A percentile compares a stretch with the other conserved stretches of the same genome.
Conservation (phyloP, 1,140 invertebrate species). For the Patella vulgata region DNA sequence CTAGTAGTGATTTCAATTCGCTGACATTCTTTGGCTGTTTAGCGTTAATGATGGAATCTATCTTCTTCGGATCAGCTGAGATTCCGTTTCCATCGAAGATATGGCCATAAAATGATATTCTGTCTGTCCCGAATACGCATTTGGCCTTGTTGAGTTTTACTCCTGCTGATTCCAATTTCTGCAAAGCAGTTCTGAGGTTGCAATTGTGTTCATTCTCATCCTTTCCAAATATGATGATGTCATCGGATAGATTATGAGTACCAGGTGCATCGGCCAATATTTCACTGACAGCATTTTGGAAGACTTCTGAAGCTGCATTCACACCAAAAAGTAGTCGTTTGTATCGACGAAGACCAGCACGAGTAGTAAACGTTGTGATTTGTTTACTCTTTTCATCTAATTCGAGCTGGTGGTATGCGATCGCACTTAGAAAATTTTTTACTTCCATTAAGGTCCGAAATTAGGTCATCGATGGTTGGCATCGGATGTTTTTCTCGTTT, state of each 20-base stretch:
- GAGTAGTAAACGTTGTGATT: conserved; percentile 34
- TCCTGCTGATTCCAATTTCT: conserved; percentile 21
- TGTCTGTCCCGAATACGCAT: conserved; percentile 26
- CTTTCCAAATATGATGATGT: neutral
- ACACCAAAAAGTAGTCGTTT: conserved; percentile 23
- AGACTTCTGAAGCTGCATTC: conserved; percentile 24
- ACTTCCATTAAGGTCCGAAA: conserved; percentile 27
- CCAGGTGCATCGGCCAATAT: conserved; percentile 1
- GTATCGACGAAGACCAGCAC: conserved; percentile 26
- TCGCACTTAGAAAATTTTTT: conserved; percentile 33
- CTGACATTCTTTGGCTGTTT: conserved; percentile 15
- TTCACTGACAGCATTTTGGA: conserved; percentile 21
- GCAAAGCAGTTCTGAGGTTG: conserved; percentile 6
- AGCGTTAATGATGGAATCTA: conserved; percentile 51
- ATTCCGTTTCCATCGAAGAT: conserved; percentile 30
- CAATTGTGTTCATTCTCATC: conserved; percentile 26
- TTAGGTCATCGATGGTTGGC: conserved; percentile 37
- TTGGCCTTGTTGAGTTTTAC: conserved; percentile 33
- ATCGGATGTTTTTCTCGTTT: conserved; percentile 26
- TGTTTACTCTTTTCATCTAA: conserved; percentile 22
- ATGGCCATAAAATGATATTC: conserved; percentile 34
- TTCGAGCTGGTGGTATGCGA: conserved; percentile 38
- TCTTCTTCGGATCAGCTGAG: conserved; percentile 43
- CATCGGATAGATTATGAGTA: neutral
- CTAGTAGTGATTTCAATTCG: conserved; percentile 35